These are phyloP conservation scores for Elaphurus davidianus DNA, from an alignment of 2,113 vertebrate species.

Conservation along the genomic window DNA sequence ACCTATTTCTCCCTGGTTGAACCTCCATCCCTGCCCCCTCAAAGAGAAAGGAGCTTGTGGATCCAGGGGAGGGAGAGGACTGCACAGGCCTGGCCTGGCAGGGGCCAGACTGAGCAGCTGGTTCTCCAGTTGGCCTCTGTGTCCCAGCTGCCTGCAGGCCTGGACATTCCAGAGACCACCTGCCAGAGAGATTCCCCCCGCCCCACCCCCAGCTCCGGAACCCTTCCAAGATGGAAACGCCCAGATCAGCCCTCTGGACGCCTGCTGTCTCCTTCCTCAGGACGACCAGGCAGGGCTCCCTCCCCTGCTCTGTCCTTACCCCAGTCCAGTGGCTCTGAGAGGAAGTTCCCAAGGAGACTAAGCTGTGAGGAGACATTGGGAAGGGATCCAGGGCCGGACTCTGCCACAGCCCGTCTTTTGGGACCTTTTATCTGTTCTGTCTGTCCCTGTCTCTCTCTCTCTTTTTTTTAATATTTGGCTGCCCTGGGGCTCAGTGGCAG, in stretches of 20 bases:
- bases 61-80: background rate
- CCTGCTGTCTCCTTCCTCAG: background rate
- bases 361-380: background rate
- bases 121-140: slow-evolving; percentile 30
- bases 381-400: background rate
- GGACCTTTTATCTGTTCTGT: background rate
- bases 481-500: background rate
- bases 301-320: background rate
- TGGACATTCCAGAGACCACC: slow-evolving; percentile 43
- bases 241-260: background rate
- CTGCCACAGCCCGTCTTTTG: background rate
- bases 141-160: background rate
- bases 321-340: background rate
- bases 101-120: slow-evolving; percentile 44
- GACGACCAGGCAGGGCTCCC: background rate
- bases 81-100: background rate
- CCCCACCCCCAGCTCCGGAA: background rate
- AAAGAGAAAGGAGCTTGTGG: slow-evolving; percentile 48
- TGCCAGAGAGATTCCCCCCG: background rate
- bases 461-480: background rate
- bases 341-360: background rate
- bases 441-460: background rate
- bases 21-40: background rate
- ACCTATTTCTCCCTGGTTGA: background rate
- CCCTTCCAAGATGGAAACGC: background rate